These are phyloP conservation scores for Amblyjoppa proteus DNA, from an alignment of 2,888 invertebrate species.

Conservation along the genomic window DNA sequence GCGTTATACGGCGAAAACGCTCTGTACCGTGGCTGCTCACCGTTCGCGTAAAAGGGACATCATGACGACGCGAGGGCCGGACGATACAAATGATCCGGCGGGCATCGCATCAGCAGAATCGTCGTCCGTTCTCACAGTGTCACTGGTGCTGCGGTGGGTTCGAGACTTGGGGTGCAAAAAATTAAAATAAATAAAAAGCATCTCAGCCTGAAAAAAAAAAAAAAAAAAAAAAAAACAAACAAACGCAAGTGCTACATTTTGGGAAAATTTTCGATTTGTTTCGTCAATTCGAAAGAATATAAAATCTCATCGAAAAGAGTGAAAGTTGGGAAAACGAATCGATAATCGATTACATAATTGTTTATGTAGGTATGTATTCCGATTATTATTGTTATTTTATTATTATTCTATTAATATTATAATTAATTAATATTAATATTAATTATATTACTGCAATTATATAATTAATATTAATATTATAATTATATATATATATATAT, in stretches of 20 bases:
- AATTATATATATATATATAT: too few relatives aligned
- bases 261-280: too few relatives aligned
- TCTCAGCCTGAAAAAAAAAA: too few relatives aligned
- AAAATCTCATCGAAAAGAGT: not conserved
- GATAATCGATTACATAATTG: too few relatives aligned
- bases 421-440: too few relatives aligned
- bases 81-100: conserved; percentile 70
- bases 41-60: conserved; percentile 57
- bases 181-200: conserved; percentile 9
- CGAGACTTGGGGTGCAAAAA: conserved; percentile 41
- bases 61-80: conserved; percentile 67
- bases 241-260: conserved; percentile 25
- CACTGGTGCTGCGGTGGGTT: conserved; percentile 36
- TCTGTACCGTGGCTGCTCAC: conserved; percentile 59
- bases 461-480: too few relatives aligned
- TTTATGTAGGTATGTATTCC: too few relatives aligned
- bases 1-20: not conserved
- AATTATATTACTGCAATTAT: too few relatives aligned
- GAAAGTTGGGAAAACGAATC: not conserved
- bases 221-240: not conserved
- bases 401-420: too few relatives aligned
- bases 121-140: conserved; percentile 57
- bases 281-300: not conserved
- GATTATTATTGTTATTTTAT: too few relatives aligned
- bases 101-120: conserved; percentile 46